Base-by-base conservation (phyloP, 92 coral and sea anemone species). In the Epizoanthus illoricatus region DNA sequence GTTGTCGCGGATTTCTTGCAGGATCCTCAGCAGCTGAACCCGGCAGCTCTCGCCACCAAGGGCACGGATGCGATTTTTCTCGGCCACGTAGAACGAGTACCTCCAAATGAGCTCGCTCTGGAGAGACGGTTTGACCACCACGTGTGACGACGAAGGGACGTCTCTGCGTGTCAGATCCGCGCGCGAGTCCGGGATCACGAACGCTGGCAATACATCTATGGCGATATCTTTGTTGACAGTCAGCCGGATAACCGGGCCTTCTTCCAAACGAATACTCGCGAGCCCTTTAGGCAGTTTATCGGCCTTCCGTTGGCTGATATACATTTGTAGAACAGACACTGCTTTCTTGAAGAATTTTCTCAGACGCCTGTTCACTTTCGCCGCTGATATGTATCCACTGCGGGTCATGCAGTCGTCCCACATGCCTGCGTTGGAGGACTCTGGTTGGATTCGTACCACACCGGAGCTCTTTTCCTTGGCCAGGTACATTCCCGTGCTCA, bases 391-490 rank as follows among this genome's bases (percentile, higher is more conserved):
- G 76, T 91, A 97, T 16, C 99, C 98, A 67, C 92, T 97, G n/a
- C 85, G 81, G 4, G 99, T 94, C 70, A 91, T 86, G 76, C 99
- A 97, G 85, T 97, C 99, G 63, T 94, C 92, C 99, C 99, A 97
- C 42, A 94, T 87, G 42, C 87, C 70, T 57, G 73, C 76, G 70
- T 86, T 88, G n/a, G 94, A 86, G 17, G 99, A 97, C 71, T 92
- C 92, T 15, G 98, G 98, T 71, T 97, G 99, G 40, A 94, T 86
- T 23, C 94, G 99, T 21, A 94, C 87, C 3, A 91, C 94, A 10
- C 94, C 95, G 13, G 91, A 85, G 23, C 89, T 85, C 49, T 96
- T 89, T 69, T 94, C 99, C 49, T 88, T 88, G 8, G 94, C 97
- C 18, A 94, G 80, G 88, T 91, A 94, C 88, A 97, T 83, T 57